Conservation (phyloP, 2,888 invertebrate genomes). For the Strigamia transsilvanica region DNA sequence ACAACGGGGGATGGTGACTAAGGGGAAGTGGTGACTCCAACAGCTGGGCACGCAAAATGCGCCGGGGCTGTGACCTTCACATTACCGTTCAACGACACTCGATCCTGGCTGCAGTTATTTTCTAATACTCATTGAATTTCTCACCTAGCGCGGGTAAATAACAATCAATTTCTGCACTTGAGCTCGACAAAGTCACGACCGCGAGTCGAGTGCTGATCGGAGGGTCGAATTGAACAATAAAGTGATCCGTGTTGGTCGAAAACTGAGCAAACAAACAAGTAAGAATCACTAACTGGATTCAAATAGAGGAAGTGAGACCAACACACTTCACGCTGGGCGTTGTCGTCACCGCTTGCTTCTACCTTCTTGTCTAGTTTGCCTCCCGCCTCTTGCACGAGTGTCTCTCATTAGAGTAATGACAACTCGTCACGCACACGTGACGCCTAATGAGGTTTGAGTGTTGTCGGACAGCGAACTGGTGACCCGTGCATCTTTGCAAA, state of each 20-base stretch:
- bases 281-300: too few species aligned
- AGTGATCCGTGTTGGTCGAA: neutral
- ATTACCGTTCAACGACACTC: slow-evolving; percentile 18
- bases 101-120: neutral
- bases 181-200: neutral
- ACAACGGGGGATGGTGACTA: slow-evolving; percentile 11
- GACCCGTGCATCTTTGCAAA: slow-evolving; percentile 16
- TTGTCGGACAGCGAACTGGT: slow-evolving; percentile 21
- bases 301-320: neutral
- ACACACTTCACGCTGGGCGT: neutral
- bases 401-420: slow-evolving; percentile 29
- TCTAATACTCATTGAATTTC: neutral
- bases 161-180: neutral
- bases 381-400: slow-evolving; percentile 2
- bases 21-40: neutral
- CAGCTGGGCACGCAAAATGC: slow-evolving; percentile 9
- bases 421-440: slow-evolving; percentile 26
- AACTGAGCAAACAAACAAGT: slow-evolving; percentile 9
- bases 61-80: slow-evolving; percentile 24
- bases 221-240: neutral
- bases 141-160: neutral
- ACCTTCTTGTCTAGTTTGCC: neutral
- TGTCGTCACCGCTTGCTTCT: neutral
- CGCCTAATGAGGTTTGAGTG: slow-evolving; percentile 26
- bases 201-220: neutral